Conservation (phyloP, 2,113 vertebrate species). For the Tauraco erythrolophus region DNA sequence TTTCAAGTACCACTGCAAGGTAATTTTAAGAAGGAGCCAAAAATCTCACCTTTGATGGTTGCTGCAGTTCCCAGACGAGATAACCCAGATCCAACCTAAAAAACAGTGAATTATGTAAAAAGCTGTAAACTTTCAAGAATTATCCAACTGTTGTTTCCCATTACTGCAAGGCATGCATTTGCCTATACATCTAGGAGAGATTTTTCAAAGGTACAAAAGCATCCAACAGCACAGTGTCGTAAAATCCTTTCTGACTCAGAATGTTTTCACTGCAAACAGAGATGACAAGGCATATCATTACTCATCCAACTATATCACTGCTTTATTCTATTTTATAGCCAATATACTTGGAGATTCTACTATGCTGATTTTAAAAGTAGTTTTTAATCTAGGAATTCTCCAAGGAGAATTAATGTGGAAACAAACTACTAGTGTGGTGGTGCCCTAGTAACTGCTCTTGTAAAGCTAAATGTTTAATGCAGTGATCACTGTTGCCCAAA, state of each 20-base stretch:
- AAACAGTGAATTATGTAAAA: constrained; percentile 38
- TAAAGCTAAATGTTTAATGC: not conserved
- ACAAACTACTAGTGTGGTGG: not conserved
- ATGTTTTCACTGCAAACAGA: not conserved
- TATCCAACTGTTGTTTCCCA: not conserved
- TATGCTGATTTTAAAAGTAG: not conserved
- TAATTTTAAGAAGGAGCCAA: not conserved
- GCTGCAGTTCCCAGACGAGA: constrained; percentile 85
- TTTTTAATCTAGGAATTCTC: not conserved
- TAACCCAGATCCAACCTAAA: constrained; percentile 85
- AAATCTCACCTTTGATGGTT: constrained; percentile 85
- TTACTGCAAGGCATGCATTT: not conserved
- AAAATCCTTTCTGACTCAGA: not conserved
- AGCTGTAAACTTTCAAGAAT: not conserved
- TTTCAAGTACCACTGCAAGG: not conserved
- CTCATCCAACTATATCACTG: not conserved
- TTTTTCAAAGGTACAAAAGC: not conserved
- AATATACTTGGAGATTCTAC: not conserved
- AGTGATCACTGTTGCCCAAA: not conserved
- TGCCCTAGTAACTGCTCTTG: not conserved
- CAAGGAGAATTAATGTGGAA: too few relatives aligned
- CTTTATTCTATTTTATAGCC: not conserved
- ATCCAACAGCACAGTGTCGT: not conserved
- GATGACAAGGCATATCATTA: not conserved
- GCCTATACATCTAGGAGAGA: not conserved